phyloP scores from a whole-genome alignment of 92 coral and sea anemone species.

The Ricordea florida region DNA sequence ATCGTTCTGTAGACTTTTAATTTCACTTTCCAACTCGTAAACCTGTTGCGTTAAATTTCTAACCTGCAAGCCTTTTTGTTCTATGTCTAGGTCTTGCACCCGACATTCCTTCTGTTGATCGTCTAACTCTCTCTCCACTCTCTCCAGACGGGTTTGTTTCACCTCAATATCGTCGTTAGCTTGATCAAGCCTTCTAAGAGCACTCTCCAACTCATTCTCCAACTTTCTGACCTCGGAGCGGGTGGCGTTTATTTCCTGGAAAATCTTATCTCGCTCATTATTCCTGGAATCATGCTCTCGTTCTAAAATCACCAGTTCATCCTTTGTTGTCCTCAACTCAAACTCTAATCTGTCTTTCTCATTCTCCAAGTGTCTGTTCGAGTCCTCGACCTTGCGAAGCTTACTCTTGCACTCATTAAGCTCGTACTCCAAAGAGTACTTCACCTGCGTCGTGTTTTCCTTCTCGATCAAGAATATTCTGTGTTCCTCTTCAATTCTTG shows the following conservation, averaged over 20 bases:
- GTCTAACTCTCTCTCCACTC: constrained; percentile 63
- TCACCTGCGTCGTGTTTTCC: constrained; percentile 44
- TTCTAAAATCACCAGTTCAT: constrained; percentile 56
- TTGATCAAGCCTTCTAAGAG: constrained; percentile 55
- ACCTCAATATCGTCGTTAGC: constrained; percentile 48
- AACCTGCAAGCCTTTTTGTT: constrained; percentile 63
- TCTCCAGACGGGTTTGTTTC: constrained; percentile 55
- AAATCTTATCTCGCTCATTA: constrained; percentile 30
- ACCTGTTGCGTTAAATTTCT: constrained; percentile 55
- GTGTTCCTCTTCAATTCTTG: constrained; percentile 54
- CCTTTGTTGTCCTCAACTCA: constrained; percentile 61
- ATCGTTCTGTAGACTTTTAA: constrained; percentile 63
- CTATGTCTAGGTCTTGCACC: constrained; percentile 41
- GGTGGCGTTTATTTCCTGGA: constrained; percentile 34
- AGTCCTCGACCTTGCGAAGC: constrained; percentile 35
- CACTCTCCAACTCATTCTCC: constrained; percentile 62
- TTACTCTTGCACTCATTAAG: constrained; percentile 51
- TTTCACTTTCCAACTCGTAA: constrained; percentile 65
- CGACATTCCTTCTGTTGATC: constrained; percentile 52
- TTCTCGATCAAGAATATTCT: constrained; percentile 50
- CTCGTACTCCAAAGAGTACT: constrained; percentile 55
- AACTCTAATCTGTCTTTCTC: constrained; percentile 68
- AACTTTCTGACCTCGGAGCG: constrained; percentile 54
- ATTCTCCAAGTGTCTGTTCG: constrained; percentile 5
- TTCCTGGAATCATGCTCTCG: constrained; percentile 50